Percentiles rank a stretch among this genome's conserved stretches.
phyloP scores from a whole-genome alignment of 1,140 invertebrate genomes.

The Heliconius congener region DNA sequence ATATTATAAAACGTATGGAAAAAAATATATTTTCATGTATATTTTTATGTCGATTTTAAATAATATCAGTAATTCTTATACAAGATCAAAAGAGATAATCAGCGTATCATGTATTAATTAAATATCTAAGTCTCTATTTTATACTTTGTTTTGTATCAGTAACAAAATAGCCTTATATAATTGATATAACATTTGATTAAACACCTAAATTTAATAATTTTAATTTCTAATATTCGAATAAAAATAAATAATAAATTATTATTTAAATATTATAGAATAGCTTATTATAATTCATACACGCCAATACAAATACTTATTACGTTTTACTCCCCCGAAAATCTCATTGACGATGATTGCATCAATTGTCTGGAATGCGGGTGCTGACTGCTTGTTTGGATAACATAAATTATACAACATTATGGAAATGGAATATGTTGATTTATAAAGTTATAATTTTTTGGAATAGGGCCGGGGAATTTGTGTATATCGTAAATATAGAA shows the following conservation, averaged over 20 bases:
- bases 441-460: not conserved
- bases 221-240: no score
- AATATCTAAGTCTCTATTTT: no score
- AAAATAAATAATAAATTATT: not conserved
- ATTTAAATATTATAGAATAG: conserved; percentile 66
- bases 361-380: conserved; percentile 78
- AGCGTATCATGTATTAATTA: no score
- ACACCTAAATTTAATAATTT: not conserved
- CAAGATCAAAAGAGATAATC: no score
- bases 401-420: conserved; percentile 67
- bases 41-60: no score
- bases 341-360: conserved; percentile 78
- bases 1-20: no score
- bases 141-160: no score
- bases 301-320: conserved; percentile 72
- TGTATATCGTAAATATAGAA: no score
- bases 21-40: no score
- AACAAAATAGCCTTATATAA: no score
- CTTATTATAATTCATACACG: conserved; percentile 73
- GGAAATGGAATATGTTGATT: conserved; percentile 43
- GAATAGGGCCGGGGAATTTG: not conserved
- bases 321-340: conserved; percentile 76
- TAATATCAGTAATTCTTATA: no score
- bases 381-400: conserved; percentile 70
- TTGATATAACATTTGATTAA: not conserved